phyloP scores from a whole-genome alignment of 2,113 vertebrate genomes.

The Eptesicus fuscus region DNA sequence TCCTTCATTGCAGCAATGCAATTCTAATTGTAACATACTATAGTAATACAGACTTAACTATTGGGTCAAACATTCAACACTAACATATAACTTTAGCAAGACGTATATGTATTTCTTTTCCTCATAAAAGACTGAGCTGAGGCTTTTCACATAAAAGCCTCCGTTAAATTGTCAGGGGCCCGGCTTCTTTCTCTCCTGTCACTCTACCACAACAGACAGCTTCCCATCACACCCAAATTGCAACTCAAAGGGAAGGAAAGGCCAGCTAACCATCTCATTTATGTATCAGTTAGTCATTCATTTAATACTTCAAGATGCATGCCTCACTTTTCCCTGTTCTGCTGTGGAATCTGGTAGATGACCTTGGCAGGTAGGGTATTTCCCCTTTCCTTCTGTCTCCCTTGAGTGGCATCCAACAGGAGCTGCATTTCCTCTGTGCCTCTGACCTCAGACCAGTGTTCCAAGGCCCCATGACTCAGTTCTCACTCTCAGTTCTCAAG shows the following conservation, averaged over 20 bases:
- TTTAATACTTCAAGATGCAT: not conserved
- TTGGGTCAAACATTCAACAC: not conserved
- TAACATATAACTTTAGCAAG: not conserved
- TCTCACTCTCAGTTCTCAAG: not conserved
- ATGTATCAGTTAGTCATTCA: not conserved
- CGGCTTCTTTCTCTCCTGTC: not conserved
- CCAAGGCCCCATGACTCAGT: not conserved
- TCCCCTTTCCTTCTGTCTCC: not conserved
- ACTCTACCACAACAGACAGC: not conserved
- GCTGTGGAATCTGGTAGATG: not conserved
- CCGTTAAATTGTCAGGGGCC: not conserved
- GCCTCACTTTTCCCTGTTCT: not conserved
- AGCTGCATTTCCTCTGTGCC: not conserved
- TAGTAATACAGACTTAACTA: not conserved
- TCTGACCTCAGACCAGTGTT: not conserved
- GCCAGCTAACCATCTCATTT: not conserved
- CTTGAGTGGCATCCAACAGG: not conserved
- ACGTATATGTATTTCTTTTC: not conserved
- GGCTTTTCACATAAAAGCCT: not conserved
- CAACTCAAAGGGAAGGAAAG: not conserved
- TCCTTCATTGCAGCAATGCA: not conserved
- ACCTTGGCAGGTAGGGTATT: not conserved
- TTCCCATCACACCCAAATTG: not conserved
- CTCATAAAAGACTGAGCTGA: not conserved
- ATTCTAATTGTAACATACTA: not conserved